Base-by-base conservation (phyloP, 1,140 invertebrate species). In the Calliphora vicina region DNA sequence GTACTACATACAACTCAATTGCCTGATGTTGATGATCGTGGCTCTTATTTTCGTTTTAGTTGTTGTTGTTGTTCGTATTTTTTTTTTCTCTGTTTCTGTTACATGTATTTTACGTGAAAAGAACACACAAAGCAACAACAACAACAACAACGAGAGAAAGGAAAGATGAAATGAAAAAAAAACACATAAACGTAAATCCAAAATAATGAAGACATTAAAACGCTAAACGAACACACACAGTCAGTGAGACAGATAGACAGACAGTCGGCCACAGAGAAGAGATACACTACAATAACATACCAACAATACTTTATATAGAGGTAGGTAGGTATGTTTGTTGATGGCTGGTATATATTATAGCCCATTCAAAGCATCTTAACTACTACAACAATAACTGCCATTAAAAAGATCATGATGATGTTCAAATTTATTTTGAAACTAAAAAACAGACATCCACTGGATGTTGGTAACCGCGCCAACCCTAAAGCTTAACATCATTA, bases 131-230 rank as follows among this genome's bases (percentile, higher is more conserved):
- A 67, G n/a, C 26, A 81, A 81, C 20, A 61, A 8, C 5, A 81
- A 67, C 25, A 81, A 81, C 45, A 61, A 81, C 23, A 50, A 50
- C 12, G 26, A 81, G 80, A 81, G 27, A 67, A 81, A 81, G 73
- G 27, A 76, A 50, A 35, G 29, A 80, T 17, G 20, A 80, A 45
- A n/a, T 35, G 29, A 8, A 35, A 35, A 78, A 78, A 78, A 43
- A 43, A 78, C 74, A 78, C 74, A 45, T 67, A 81, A 61, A 71
- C 80, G 80, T 61, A 61, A 71, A 81, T 81, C 80, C 26, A 81
- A 81, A 78, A 78, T 78, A 78, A 78, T 78, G 74, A 67, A 67
- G 61, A 67, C 61, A 67, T 67, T 67, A 67, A 67, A 67, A 67
- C 61, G 61, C 61, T 67, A 67, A 67, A 67, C 61, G 61, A 67